Evolutionary conservation across 2,113 vertebrate genomes (phyloP).

Genomic region (Myxocyprinus asiaticus): DNA sequence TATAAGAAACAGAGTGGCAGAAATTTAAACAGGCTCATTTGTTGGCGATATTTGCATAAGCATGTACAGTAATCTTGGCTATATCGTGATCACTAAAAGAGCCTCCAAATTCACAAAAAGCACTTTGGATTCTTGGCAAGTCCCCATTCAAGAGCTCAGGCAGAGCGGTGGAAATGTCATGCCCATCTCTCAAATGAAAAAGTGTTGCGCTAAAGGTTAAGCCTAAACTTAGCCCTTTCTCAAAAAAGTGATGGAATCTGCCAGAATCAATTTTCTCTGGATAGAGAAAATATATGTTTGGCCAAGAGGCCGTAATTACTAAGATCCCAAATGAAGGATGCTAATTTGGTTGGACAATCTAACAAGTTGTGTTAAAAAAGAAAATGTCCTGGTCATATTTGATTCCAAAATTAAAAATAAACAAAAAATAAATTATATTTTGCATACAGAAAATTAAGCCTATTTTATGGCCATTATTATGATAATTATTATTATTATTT

Average conservation of each 20-base stretch:
- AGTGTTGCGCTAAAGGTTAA: slow-evolving; percentile 42
- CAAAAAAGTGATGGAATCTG: slow-evolving; percentile 30
- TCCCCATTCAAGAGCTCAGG: slow-evolving; percentile 7
- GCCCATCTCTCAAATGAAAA: slow-evolving; percentile 38
- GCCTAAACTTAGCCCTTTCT: slow-evolving; percentile 40
- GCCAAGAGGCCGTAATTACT: neutral
- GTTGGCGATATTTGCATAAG: slow-evolving; percentile 55
- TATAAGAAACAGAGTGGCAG: slow-evolving; percentile 50
- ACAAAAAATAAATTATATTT: no score
- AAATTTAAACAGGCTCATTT: slow-evolving; percentile 26
- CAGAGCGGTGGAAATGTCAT: slow-evolving; percentile 40
- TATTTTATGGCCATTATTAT: no score
- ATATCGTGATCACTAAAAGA: neutral
- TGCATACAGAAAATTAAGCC: no score
- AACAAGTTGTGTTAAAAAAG: no score
- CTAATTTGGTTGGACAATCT: no score
- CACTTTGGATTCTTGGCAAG: slow-evolving; percentile 40
- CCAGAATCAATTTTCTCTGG: slow-evolving; percentile 6
- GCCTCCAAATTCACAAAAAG: neutral
- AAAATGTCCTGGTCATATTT: no score
- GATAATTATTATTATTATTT: no score
- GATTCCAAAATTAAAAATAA: no score
- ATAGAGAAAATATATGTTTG: neutral
- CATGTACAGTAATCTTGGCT: slow-evolving; percentile 23
- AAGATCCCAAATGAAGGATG: no score